Evolutionary conservation across 1,140 invertebrate genomes (phyloP), one percentile per base, ranked within the genome.

Genomic region (Drosophila yakuba): DNA sequence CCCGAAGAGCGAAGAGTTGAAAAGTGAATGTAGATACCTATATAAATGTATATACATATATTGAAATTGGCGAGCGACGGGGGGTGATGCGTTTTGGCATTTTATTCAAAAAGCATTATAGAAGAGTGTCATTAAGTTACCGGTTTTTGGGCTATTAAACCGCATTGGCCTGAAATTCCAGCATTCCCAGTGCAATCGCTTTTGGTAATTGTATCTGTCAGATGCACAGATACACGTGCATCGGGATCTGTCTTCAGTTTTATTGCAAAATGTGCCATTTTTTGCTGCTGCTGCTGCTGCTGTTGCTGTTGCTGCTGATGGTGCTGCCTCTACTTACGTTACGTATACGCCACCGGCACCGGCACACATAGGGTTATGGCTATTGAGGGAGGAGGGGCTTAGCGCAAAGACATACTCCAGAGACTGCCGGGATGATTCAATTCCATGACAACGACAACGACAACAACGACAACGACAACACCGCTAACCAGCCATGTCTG

Each of bases 61-160:
- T 17, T 44, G 17, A 45, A 45, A 45, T 45, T 2, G 47, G 32
- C 36, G 28, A 48, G 32, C 36, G 28, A 48, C 43, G 47, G 54
- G 39, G 66, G 39, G 35, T 15, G 52, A 73, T 73, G 67, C 69
- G 67, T 73, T 73, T 73, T 73, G 66, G 55, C 47, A 73, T 73
- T 69, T 73, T 47, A 73, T 71, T 71, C 28, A 58, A 71, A 73
- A 73, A 61, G 35, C 64, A 60, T 73, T 73, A 73, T 73, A 73
- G 69, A 73, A 73, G 68, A 32, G 59, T 60, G 64, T 64, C 67
- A 78, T 81, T 78, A 63, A 67, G 61, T 78, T 82, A 82, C 80
- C 79, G 79, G 79, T 83, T 82, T 82, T 71, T 50, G 68, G 57
- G 57, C 79, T 78, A 78, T 78, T 67, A 78, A 77, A 44, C 74